Percentiles rank a stretch among this genome's conserved stretches.
phyloP scores from a whole-genome alignment of 2,888 invertebrate genomes.

The Hyposoter didymator region DNA sequence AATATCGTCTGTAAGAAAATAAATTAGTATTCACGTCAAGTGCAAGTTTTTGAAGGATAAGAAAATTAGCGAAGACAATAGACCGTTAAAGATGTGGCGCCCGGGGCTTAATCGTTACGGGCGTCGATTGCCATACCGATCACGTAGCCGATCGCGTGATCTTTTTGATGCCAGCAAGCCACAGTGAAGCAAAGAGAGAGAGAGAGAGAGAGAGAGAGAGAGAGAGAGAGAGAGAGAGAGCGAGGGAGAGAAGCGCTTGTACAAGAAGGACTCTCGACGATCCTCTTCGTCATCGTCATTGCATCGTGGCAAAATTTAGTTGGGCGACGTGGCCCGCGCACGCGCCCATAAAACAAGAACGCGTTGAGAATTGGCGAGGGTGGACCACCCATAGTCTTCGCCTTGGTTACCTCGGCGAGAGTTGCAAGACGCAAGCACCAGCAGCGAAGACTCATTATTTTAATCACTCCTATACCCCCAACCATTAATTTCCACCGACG shows the following conservation, averaged over 20 bases:
- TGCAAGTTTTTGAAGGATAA: conserved; percentile 58
- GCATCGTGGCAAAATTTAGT: conserved; percentile 76
- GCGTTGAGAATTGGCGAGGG: conserved; percentile 79
- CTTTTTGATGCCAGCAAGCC: conserved; percentile 54
- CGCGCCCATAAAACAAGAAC: conserved; percentile 81
- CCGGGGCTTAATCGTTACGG: conserved; percentile 60
- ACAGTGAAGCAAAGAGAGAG: conserved; percentile 11
- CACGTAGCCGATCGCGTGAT: conserved; percentile 52
- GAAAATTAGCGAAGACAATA: conserved; percentile 63
- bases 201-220: conserved; percentile 41
- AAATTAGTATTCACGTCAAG: conserved; percentile 64
- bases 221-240: conserved; percentile 36
- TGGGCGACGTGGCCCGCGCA: conserved; percentile 77
- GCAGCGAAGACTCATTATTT: conserved; percentile 67
- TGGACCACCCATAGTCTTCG: conserved; percentile 78
- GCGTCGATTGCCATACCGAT: conserved; percentile 50
- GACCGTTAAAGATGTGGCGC: conserved; percentile 62
- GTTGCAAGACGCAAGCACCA: conserved; percentile 52
- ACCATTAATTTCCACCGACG: conserved; percentile 65
- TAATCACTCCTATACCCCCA: conserved; percentile 65
- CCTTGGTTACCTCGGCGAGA: conserved; percentile 69
- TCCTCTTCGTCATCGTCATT: conserved; percentile 59
- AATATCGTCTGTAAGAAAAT: conserved; percentile 20
- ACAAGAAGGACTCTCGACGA: conserved; percentile 45
- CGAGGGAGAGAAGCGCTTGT: conserved; percentile 23